These are phyloP conservation scores for Thera obeliscata DNA, from an alignment of 2,888 invertebrate species.

Conservation along the genomic window DNA sequence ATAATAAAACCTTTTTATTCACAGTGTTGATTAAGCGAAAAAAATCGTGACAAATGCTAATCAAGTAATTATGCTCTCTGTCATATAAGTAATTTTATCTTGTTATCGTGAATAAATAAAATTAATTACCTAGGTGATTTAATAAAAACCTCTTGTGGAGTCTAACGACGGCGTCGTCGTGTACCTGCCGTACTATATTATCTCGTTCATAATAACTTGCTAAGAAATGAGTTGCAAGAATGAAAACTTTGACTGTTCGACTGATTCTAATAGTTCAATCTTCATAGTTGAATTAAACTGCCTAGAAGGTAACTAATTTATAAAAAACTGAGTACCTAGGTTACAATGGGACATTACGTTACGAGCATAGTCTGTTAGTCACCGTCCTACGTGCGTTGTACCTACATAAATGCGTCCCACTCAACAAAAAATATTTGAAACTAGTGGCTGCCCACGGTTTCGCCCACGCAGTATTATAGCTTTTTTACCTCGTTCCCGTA, in stretches of 20 bases:
- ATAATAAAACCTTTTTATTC: background rate
- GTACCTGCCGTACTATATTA: background rate
- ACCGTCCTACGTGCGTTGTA: too few species aligned
- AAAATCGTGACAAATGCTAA: slow-evolving; percentile 1
- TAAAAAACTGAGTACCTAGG: too few species aligned
- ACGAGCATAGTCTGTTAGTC: too few species aligned
- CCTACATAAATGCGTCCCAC: too few species aligned
- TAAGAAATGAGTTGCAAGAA: slow-evolving; percentile 39
- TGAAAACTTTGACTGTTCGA: slow-evolving; percentile 43
- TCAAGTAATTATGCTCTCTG: slow-evolving; percentile 1
- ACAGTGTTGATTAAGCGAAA: background rate
- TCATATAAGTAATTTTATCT: slow-evolving; percentile 17
- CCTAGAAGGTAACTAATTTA: slow-evolving; percentile 47
- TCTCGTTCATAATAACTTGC: too few species aligned
- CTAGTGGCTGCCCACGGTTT: too few species aligned
- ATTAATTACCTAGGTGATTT: slow-evolving; percentile 62
- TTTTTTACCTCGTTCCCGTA: too few species aligned
- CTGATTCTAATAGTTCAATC: slow-evolving; percentile 48
- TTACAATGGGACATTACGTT: too few species aligned
- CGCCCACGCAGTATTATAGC: too few species aligned
- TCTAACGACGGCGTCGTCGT: slow-evolving; percentile 2
- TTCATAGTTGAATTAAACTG: slow-evolving; percentile 54
- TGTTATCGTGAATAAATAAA: slow-evolving; percentile 48
- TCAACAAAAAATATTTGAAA: too few species aligned
- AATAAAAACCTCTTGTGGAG: slow-evolving; percentile 32